Evolutionary conservation across 2,888 invertebrate genomes (phyloP).

Genomic region (Anodontia alba): DNA sequence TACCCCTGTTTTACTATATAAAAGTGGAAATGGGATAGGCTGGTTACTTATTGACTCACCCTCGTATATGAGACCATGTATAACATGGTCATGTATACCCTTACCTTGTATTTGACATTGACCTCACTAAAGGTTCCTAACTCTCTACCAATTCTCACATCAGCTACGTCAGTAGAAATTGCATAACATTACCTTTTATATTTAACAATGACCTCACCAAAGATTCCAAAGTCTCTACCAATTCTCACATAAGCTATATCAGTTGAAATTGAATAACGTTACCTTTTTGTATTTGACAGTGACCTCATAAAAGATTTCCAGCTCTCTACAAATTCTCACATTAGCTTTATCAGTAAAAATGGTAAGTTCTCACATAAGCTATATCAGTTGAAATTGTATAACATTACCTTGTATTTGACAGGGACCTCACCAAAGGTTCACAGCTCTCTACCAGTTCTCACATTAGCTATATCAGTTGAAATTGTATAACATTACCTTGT

Average conservation of each 20-base stretch:
- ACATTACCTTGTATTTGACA: no score
- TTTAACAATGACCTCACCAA: slow-evolving; percentile 70
- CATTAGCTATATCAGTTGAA: no score
- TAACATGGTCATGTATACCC: not conserved
- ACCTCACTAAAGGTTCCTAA: slow-evolving; percentile 72
- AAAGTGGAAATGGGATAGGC: no score
- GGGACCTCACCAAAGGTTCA: no score
- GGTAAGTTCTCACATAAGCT: no score
- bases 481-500: no score
- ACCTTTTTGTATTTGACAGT: slow-evolving; percentile 66
- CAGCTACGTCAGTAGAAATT: slow-evolving; percentile 22
- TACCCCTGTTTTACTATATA: no score
- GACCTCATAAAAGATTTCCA: slow-evolving; percentile 72
- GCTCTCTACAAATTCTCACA: slow-evolving; percentile 63
- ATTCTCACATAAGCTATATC: slow-evolving; percentile 59
- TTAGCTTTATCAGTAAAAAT: slow-evolving; percentile 15
- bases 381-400: no score
- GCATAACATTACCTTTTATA: slow-evolving; percentile 52
- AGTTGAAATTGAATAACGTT: no score
- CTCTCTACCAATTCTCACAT: slow-evolving; percentile 63
- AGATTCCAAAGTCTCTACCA: slow-evolving; percentile 65
- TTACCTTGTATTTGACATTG: slow-evolving; percentile 71
- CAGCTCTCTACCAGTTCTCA: no score
- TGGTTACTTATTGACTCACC: no score
- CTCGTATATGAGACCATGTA: no score